Evolutionary conservation across 92 coral and sea anemone genomes (phyloP).

Genomic region (Phenganax subtilis): DNA sequence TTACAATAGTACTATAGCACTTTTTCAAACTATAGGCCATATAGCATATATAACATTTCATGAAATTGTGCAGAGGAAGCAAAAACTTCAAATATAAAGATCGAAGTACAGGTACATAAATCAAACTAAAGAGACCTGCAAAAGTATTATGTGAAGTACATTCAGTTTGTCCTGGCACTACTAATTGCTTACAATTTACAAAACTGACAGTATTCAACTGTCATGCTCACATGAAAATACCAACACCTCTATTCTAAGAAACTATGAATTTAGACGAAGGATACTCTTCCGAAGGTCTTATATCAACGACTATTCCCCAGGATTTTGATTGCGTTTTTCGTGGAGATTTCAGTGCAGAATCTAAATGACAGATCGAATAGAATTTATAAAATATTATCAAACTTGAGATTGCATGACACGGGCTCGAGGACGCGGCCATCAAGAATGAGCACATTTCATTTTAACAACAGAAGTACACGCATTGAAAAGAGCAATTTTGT

Average conservation of each 20-base stretch:
- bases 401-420: no score
- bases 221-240: neutral
- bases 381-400: neutral
- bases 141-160: no score
- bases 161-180: no score
- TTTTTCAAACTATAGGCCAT: no score
- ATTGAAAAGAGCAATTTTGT: no score
- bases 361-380: neutral
- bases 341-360: neutral
- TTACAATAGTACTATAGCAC: no score
- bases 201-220: neutral
- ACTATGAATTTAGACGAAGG: conserved; percentile 46
- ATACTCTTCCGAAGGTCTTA: conserved; percentile 93
- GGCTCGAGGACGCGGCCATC: no score
- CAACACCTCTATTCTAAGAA: neutral
- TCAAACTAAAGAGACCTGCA: neutral
- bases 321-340: conserved; percentile 64
- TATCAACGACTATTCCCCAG: conserved; percentile 81
- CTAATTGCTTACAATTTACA: neutral
- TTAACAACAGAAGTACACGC: no score
- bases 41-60: no score
- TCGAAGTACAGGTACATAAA: neutral
- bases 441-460: no score
- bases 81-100: no score
- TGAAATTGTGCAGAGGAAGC: no score